Evolutionary conservation across 2,113 vertebrate species (phyloP), one percentile per base, ranked within the genome.

Genomic region (Monopterus albus): DNA sequence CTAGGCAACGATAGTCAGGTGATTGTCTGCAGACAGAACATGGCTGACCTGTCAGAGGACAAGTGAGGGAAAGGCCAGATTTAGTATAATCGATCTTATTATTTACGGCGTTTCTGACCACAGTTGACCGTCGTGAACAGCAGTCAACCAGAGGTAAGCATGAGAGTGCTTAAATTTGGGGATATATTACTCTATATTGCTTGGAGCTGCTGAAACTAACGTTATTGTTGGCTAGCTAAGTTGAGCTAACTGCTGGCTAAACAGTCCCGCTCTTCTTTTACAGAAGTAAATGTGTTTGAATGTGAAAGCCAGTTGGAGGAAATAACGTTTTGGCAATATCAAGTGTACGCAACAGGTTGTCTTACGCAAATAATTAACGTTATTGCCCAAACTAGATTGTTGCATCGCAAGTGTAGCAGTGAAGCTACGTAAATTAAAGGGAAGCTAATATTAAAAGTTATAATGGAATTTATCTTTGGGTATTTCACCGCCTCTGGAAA

Each of bases 1-100:
- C 92, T 82, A 83, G 39, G 91, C 89, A 87, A 93, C 90, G 62
- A 4, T 4, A 59, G 90, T 94, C 93, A 94, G 93, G 90, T 94
- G 93, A 94, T 86, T 88, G 84, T 83, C 87, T 88, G 87, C 87
- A 90, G 86, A 90, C 86, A 72, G 86, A 92, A 92, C 87, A 93
- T 94, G 93, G 91, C 91, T 75, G 91, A 91, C 47, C 90, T 91
- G 89, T 91, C 87, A 90, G 88, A 91, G 88, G 86, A 87, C 86
- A 91, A 87, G 89, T 91, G 90, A 92, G 89, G 75, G 73, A 85
- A 86, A 81, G 79, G 86, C 84, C 82, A 80, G 55, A 75, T 87
- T 91, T 85, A 82, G 82, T 87, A 90, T 87, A 88, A 85, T 89
- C 87, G 83, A 90, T 84, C 81, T 68, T 23, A 15, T 72, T 82